Conservation (phyloP, 2,113 vertebrate genomes). For the Leptobrachium ailaonicum region DNA sequence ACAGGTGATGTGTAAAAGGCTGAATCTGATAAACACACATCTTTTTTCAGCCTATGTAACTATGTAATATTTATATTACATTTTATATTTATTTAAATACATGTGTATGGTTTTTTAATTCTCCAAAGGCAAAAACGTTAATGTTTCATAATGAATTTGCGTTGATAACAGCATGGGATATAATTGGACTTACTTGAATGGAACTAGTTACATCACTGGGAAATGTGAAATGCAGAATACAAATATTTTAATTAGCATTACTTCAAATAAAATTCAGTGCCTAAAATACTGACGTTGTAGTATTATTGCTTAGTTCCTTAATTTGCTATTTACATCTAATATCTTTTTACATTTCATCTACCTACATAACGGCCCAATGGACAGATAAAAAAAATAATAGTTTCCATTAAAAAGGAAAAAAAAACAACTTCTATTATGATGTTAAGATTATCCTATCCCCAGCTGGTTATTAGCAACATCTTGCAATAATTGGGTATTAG, state of each 20-base stretch:
- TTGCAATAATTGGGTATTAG: not conserved
- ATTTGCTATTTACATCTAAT: not conserved
- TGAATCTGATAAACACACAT: too few relatives aligned
- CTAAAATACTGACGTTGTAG: not conserved
- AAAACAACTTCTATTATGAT: not conserved
- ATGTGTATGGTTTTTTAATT: too few relatives aligned
- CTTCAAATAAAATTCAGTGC: not conserved
- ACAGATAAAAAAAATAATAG: not conserved
- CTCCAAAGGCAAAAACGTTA: too few relatives aligned
- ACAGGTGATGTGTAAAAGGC: too few relatives aligned
- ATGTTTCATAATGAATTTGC: too few relatives aligned
- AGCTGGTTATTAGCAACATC: not conserved
- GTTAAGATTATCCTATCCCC: not conserved
- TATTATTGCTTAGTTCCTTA: not conserved
- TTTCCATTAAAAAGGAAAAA: not conserved
- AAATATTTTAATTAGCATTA: not conserved
- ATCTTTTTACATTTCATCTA: not conserved
- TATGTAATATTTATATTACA: too few relatives aligned
- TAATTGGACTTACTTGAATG: not conserved
- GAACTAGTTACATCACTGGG: not conserved
- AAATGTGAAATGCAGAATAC: not conserved
- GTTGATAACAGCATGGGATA: not conserved
- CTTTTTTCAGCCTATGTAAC: too few relatives aligned
- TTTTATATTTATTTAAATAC: too few relatives aligned
- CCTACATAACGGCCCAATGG: not conserved